Evolutionary conservation across 2,888 invertebrate species (phyloP).

Genomic region (Diaperis boleti): DNA sequence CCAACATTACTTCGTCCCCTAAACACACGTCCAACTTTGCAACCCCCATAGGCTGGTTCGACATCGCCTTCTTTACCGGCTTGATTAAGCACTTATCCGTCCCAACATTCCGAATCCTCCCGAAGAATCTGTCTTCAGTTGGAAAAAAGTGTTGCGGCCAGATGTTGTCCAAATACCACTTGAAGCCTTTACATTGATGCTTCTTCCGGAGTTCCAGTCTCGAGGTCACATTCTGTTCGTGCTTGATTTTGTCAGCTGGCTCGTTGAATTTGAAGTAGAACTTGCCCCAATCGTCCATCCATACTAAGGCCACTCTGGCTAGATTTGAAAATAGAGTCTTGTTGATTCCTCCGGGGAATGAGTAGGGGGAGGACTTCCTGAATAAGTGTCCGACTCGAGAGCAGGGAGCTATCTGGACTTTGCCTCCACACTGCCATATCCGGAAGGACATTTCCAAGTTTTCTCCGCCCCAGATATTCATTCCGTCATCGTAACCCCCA

Average conservation of each 20-base stretch:
- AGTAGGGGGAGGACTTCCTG: slow-evolving; percentile 93
- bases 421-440: slow-evolving; percentile 95
- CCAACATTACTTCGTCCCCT: slow-evolving; percentile 69
- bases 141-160: slow-evolving; percentile 99
- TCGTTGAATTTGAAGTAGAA: slow-evolving; percentile 91
- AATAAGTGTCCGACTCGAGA: slow-evolving; percentile 95
- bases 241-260: slow-evolving; percentile 72
- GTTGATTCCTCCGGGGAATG: slow-evolving; percentile 92
- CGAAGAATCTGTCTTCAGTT: slow-evolving; percentile 87
- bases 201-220: slow-evolving; percentile 73
- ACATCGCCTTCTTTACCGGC: slow-evolving; percentile 71
- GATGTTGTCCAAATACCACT: slow-evolving; percentile 94
- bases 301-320: slow-evolving; percentile 93
- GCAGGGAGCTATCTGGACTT: slow-evolving; percentile 91
- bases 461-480: slow-evolving; percentile 98
- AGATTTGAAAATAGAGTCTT: slow-evolving; percentile 91
- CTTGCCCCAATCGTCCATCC: slow-evolving; percentile 98
- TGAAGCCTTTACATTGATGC: slow-evolving; percentile 87
- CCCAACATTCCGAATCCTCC: slow-evolving; percentile 76
- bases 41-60: slow-evolving; percentile 78
- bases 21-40: slow-evolving; percentile 78
- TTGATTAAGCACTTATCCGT: slow-evolving; percentile 73
- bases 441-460: slow-evolving; percentile 97
- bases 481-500: slow-evolving; percentile 80
- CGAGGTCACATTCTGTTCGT: slow-evolving; percentile 73